These are phyloP conservation scores for Tanytarsus gracilentus DNA, from an alignment of 2,888 invertebrate species.

Conservation along the genomic window DNA sequence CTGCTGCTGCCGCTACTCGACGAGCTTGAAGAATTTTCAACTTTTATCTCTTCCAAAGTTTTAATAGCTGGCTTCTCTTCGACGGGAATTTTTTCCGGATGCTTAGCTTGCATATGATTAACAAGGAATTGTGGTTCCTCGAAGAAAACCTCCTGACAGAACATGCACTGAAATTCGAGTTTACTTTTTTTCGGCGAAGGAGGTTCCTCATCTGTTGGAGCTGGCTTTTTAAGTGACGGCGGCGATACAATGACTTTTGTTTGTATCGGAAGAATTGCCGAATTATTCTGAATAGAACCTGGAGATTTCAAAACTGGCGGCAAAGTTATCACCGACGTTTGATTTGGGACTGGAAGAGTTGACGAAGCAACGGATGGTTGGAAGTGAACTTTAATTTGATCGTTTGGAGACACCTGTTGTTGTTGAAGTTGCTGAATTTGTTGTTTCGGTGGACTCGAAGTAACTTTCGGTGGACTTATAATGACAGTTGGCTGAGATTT, in stretches of 20 bases:
- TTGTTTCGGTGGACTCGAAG: not conserved
- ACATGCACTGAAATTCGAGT: slow-evolving; percentile 9
- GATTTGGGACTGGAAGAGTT: not conserved
- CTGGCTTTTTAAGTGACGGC: not conserved
- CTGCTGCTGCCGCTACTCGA: not conserved
- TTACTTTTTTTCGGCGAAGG: not conserved
- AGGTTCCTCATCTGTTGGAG: not conserved
- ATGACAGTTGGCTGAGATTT: slow-evolving; percentile 6
- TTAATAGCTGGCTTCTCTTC: not conserved
- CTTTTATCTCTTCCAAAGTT: not conserved
- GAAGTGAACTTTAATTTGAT: no score
- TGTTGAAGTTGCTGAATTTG: not conserved
- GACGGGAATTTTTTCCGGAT: slow-evolving; percentile 33
- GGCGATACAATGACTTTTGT: slow-evolving; percentile 17
- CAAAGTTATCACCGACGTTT: not conserved
- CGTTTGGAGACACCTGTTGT: no score
- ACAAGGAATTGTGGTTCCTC: slow-evolving; percentile 39
- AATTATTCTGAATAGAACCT: not conserved
- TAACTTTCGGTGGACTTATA: slow-evolving; percentile 14
- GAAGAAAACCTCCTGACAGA: slow-evolving; percentile 31
- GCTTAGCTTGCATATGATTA: slow-evolving; percentile 40
- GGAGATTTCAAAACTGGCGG: not conserved
- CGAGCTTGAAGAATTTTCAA: not conserved
- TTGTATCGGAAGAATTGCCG: not conserved
- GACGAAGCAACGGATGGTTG: no score